These are phyloP conservation scores for Bubo blakistoni DNA, from an alignment of 2,113 vertebrate genomes.

Conservation along the genomic window DNA sequence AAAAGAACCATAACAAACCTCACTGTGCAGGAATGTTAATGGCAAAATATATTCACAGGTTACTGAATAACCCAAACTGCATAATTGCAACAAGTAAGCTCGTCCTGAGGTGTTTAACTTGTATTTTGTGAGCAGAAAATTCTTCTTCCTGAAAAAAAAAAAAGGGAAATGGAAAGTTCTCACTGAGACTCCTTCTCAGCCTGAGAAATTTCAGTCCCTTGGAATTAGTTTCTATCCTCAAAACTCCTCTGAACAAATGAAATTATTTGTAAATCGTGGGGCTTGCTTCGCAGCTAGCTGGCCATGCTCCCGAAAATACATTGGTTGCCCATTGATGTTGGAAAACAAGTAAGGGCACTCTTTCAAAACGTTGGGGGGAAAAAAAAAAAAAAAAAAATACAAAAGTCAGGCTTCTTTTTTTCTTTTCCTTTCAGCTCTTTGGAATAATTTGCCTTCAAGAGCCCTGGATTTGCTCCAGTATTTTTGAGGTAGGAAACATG, in stretches of 20 bases:
- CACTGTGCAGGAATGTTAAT: background rate
- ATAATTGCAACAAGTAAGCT: background rate
- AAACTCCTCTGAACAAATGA: background rate
- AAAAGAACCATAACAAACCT: background rate
- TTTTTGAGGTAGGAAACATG: slow-evolving; percentile 58
- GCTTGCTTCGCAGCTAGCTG: background rate
- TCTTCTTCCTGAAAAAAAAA: background rate
- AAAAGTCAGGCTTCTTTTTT: background rate
- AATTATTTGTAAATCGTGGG: background rate
- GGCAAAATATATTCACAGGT: background rate
- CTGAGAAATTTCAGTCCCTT: background rate
- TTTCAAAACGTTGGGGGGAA: background rate
- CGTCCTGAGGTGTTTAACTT: background rate
- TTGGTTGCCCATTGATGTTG: background rate
- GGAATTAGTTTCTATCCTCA: background rate
- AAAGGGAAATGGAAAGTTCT: background rate
- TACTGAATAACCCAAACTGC: background rate
- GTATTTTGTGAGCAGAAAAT: background rate
- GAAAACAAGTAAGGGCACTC: slow-evolving; percentile 10
- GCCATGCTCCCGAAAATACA: background rate
- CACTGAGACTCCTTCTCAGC: background rate
- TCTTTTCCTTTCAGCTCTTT: background rate
- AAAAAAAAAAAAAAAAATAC: background rate
- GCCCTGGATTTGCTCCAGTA: slow-evolving; percentile 70
- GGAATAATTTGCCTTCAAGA: slow-evolving; percentile 56